These are phyloP conservation scores for Ennomos erosarius DNA, from an alignment of 2,888 invertebrate species.

Conservation along the genomic window DNA sequence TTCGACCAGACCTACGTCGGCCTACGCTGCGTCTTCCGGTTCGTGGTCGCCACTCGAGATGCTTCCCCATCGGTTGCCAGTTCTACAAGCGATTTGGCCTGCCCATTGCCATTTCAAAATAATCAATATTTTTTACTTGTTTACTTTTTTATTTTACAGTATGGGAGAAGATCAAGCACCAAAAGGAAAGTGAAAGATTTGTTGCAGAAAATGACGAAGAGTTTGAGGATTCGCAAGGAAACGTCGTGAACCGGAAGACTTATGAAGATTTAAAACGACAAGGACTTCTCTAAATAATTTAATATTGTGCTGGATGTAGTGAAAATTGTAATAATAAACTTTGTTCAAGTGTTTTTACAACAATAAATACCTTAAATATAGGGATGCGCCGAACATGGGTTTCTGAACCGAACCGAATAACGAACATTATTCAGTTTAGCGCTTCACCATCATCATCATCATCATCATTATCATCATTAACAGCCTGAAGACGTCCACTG, in stretches of 20 bases:
- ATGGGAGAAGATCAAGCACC: slow-evolving; percentile 98
- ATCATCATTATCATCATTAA: too few relatives aligned
- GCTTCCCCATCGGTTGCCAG: too few relatives aligned
- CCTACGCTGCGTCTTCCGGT: too few relatives aligned
- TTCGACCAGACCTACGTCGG: too few relatives aligned
- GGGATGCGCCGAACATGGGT: too few relatives aligned
- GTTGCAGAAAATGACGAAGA: slow-evolving; percentile 99
- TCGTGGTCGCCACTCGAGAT: too few relatives aligned
- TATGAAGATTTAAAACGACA: slow-evolving; percentile 99
- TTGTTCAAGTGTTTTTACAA: not conserved
- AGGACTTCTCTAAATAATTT: slow-evolving; percentile 91
- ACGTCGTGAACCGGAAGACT: slow-evolving; percentile 99
- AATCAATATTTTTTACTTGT: slow-evolving; percentile 6
- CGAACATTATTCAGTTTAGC: too few relatives aligned
- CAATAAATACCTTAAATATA: not conserved
- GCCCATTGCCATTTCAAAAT: too few relatives aligned
- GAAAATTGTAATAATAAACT: slow-evolving; percentile 2
- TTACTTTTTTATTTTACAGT: slow-evolving; percentile 83
- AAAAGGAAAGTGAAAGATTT: slow-evolving; percentile 98
- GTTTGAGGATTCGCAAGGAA: slow-evolving; percentile 99
- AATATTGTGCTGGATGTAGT: slow-evolving; percentile 7
- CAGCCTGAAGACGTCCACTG: too few relatives aligned
- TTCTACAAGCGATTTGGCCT: too few relatives aligned
- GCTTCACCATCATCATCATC: too few relatives aligned
- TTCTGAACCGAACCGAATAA: too few relatives aligned